phyloP scores from a whole-genome alignment of 30 jellyfish, hydroid and myxozoan genomes.

The Chironex yamaguchii region DNA sequence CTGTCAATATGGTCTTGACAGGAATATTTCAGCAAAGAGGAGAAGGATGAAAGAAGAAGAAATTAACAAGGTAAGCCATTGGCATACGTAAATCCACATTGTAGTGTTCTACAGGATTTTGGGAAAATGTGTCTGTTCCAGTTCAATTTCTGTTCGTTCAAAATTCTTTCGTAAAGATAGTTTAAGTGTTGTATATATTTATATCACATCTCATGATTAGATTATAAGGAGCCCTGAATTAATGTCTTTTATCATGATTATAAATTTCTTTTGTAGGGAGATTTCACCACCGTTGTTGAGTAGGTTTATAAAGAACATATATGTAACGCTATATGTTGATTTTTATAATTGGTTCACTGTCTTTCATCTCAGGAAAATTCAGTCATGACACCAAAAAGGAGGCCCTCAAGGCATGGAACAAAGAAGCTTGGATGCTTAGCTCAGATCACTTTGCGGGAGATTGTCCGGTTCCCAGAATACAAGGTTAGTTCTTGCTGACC shows the following conservation, averaged over 20 bases:
- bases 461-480: constrained; percentile 62
- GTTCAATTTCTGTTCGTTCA: neutral
- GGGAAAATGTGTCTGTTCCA: neutral
- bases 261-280: too few species aligned
- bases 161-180: constrained; percentile 15
- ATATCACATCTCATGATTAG: too few species aligned
- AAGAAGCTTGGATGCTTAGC: constrained; percentile 71
- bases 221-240: too few species aligned
- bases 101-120: neutral
- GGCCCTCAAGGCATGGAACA: too few species aligned
- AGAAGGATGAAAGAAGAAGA: constrained; percentile 42
- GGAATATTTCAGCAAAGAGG: constrained; percentile 57
- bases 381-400: too few species aligned
- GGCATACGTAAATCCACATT: neutral
- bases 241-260: too few species aligned
- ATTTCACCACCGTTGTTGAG: too few species aligned
- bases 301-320: too few species aligned
- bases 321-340: too few species aligned
- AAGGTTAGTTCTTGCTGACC: constrained; percentile 48
- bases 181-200: too few species aligned
- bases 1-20: constrained; percentile 73
- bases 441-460: constrained; percentile 39
- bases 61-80: constrained; percentile 55
- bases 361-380: too few species aligned
- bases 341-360: too few species aligned